Evolutionary conservation across 2,113 vertebrate species (phyloP), one percentile per base, ranked within the genome.

Genomic region (Neodon shergylaensis): DNA sequence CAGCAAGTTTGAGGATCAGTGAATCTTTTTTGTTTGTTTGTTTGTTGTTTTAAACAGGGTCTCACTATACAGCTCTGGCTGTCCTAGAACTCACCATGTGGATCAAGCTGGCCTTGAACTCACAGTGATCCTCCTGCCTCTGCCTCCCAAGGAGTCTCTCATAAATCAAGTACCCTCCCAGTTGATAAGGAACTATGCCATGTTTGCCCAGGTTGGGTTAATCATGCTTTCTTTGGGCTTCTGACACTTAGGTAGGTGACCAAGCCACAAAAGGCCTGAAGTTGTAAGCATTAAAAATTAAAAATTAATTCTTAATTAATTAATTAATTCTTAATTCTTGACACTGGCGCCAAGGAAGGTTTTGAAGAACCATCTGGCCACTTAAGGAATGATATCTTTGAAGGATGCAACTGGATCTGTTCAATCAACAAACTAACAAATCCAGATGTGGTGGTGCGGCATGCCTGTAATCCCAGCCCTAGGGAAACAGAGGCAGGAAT

Each of bases 221-320:
- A 31, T 72, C 17, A 5, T 3, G 5, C 2, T 22, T 1, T 4
- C 31, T 63, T 11, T 11, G 17, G 13, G 28, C 9, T 49, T 33
- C 74, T 31, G 12, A n/a, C 1, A 4, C 28, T 79, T 24, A 24
- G 11, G 44, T 39, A 31, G 2, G 5, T 1, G 49, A 21, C 24
- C 6, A 26, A 8, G 14, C 22, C 17, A 52, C 73, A 7, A 16
- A 26, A 39, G 24, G 26, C 7, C 36, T 26, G 5, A 3, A 39
- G 52, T 28, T 44, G 73, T 26, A 74, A 39, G 33, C 33, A 65
- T 1, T 65, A 28, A 31, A 1, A 8, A 49, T 49, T 49, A 49
- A 49, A 1, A 52, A 52, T 52, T 13, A 52, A 52, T 52, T 47
- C 44, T 47, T 47, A 47, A 47, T 47, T 47, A 47, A 47, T 47